phyloP scores from a whole-genome alignment of 64 coral and sea anemone species.

The Anthopleura sola region DNA sequence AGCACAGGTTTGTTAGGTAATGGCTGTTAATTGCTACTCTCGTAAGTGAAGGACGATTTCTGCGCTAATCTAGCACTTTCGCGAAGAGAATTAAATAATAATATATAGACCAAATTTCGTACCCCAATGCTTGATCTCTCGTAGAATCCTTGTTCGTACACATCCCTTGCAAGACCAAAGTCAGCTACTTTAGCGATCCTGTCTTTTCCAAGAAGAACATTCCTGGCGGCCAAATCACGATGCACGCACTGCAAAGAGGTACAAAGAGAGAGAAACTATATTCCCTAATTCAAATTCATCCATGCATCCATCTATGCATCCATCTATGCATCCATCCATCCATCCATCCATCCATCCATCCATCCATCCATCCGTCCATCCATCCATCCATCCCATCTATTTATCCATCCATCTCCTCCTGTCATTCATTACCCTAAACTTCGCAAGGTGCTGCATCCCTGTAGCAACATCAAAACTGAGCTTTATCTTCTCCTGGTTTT shows the following conservation, averaged over 20 bases:
- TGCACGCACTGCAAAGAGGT: slow-evolving; percentile 45
- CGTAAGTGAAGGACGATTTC: too few species aligned
- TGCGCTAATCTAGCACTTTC: too few species aligned
- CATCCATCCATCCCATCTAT: too few species aligned
- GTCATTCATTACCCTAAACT: slow-evolving; percentile 34
- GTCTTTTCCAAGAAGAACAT: slow-evolving; percentile 50
- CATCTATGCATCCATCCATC: too few species aligned
- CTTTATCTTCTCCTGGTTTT: background rate
- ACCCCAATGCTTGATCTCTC: slow-evolving; percentile 28
- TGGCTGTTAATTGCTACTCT: too few species aligned
- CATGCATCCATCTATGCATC: background rate
- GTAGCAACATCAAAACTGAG: slow-evolving; percentile 35
- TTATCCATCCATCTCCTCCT: too few species aligned
- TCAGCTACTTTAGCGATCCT: slow-evolving; percentile 52
- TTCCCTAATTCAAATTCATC: background rate
- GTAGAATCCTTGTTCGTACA: slow-evolving; percentile 56
- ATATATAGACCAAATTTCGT: too few species aligned
- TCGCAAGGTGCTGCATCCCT: slow-evolving; percentile 51
- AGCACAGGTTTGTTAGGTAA: too few species aligned
- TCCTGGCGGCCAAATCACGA: slow-evolving; percentile 69
- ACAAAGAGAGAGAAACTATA: background rate
- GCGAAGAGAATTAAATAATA: too few species aligned
- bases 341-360: too few species aligned
- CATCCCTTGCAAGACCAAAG: slow-evolving; percentile 56
- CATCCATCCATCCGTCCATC: too few species aligned